phyloP scores from a whole-genome alignment of 2,888 invertebrate genomes.

The Lepetodrilus schrolli region DNA sequence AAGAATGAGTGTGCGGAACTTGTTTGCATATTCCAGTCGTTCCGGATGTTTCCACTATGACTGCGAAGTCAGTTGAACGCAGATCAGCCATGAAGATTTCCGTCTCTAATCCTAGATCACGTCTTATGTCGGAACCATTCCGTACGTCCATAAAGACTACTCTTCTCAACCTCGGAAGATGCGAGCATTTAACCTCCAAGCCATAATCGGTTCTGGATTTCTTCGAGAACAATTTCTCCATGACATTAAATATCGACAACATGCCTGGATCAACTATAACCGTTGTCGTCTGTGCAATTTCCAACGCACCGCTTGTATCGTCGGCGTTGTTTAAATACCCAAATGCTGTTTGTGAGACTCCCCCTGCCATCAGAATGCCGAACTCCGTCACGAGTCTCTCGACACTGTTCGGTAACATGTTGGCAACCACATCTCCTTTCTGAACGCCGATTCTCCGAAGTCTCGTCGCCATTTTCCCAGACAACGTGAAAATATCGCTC shows the following conservation, averaged over 20 bases:
- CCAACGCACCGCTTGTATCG: neutral
- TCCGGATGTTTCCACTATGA: conserved; percentile 24
- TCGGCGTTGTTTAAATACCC: conserved; percentile 6
- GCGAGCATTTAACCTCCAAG: neutral
- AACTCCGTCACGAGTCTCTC: neutral
- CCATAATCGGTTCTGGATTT: neutral
- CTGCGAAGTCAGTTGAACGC: conserved; percentile 11
- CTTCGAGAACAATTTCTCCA: neutral
- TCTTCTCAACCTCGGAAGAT: neutral
- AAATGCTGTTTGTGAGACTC: neutral
- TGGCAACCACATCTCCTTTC: neutral
- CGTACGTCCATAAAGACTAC: neutral
- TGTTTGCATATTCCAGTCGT: conserved; percentile 32
- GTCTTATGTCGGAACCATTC: neutral
- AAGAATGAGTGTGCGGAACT: neutral
- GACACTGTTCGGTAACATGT: neutral
- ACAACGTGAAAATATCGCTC: neutral
- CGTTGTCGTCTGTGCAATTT: neutral
- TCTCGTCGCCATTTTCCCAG: conserved; percentile 1
- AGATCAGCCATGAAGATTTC: neutral
- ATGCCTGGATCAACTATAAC: neutral
- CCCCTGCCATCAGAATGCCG: conserved; percentile 2
- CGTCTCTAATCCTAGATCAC: neutral
- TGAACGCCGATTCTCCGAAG: neutral
- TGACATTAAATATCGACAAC: neutral